Percentiles rank a stretch among this genome's conserved stretches.
Conservation (phyloP, 2,888 invertebrate species). For the Amiota mariae region DNA sequence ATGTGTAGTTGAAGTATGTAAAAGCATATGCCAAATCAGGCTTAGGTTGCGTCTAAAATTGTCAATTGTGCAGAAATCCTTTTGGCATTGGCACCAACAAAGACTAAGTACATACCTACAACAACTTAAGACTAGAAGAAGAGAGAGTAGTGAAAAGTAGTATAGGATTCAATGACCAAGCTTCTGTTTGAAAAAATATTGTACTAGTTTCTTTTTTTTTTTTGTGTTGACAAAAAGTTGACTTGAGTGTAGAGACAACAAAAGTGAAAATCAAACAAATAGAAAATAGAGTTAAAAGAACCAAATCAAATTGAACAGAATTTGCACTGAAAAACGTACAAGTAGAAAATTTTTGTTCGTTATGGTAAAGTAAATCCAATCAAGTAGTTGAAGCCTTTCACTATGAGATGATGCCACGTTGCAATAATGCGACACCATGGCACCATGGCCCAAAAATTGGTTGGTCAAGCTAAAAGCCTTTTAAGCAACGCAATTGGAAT, state of each 20-base stretch:
- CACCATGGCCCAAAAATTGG: background rate
- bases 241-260: background rate
- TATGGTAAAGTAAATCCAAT: no score
- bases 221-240: slow-evolving; percentile 7
- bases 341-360: no score
- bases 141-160: background rate
- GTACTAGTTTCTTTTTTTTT: background rate
- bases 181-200: slow-evolving; percentile 7
- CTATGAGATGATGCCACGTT: no score
- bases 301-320: background rate
- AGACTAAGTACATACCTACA: background rate
- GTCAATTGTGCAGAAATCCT: slow-evolving; percentile 30
- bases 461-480: slow-evolving; percentile 8
- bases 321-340: no score
- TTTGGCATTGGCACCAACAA: slow-evolving; percentile 22
- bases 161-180: background rate
- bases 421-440: background rate
- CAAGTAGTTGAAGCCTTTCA: no score
- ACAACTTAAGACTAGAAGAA: no score
- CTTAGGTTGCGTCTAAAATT: slow-evolving; percentile 27
- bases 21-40: slow-evolving; percentile 18
- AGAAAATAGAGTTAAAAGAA: background rate
- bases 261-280: background rate
- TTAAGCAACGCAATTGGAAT: slow-evolving; percentile 24
- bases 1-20: background rate